Evolutionary conservation across 2,797 vertebrate genomes (phyloP), one percentile per base, ranked within the genome.

Genomic region (Mareca penelope): DNA sequence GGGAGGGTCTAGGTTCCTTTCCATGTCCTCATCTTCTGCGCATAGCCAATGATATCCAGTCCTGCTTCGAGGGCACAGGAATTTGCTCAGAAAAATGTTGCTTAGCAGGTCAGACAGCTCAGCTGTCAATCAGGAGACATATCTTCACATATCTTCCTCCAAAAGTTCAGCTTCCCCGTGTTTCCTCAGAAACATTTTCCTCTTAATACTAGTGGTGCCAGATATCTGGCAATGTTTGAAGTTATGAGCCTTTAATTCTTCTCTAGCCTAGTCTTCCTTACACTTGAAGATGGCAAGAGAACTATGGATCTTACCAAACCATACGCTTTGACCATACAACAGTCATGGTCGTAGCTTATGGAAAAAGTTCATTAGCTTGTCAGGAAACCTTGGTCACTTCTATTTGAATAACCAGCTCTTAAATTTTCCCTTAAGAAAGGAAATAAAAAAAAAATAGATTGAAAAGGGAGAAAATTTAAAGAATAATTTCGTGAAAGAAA

Each of bases 101-200:
- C 9, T 7, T 24, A 24, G 7, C 0, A 0, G 40, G 33, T 71
- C 86, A 80, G 26, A 19, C 3, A 80, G 11, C 23, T 69, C 68
- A 73, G 29, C 14, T 8, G 10, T 6, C 23, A 26, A 48, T 48
- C 65, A 85, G 50, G 28, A 68, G 11, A 48, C 46, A 23, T 48
- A 48, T 23, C 22, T 48, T 48, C 46, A 48, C 46, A 48, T 48
- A 48, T 61, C 88, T 88, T 52, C 59, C 72, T 65, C 50, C 52
- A 85, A 65, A 46, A 71, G 9, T 46, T 44, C 42, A 71, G 9
- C 15, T 48, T 7, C 26, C 68, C 48, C 77, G 15, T 1, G 6
- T 18, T 90, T 90, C 68, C 23, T 83, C n/a, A 60, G 48, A 39
- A 90, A 53, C 1, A 21, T 61, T 81, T 84, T 79, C 42, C n/a